Evolutionary conservation across 2,888 invertebrate species (phyloP).

Genomic region (Catotricha subobsoleta): DNA sequence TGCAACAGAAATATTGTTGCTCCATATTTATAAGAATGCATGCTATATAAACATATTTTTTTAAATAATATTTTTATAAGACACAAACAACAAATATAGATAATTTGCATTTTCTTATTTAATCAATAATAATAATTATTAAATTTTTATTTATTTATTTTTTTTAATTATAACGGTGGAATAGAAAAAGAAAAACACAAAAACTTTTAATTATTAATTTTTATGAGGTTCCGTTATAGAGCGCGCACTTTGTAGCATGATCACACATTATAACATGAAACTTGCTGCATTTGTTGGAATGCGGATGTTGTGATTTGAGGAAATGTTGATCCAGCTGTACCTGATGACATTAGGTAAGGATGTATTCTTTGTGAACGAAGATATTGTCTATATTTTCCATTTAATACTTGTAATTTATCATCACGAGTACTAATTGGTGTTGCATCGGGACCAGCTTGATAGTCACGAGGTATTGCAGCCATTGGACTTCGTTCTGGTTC

Average conservation of each 20-base stretch:
- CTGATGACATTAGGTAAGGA: constrained; percentile 34
- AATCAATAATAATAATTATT: background rate
- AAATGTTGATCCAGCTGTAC: constrained; percentile 32
- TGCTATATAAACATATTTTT: too few species aligned
- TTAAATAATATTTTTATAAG: constrained; percentile 1
- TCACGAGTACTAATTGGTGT: constrained; percentile 9
- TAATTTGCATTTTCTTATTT: constrained; percentile 4
- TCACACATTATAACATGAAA: constrained; percentile 43
- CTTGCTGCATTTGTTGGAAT: constrained; percentile 30
- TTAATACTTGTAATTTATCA: constrained; percentile 15
- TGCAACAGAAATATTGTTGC: constrained; percentile 14
- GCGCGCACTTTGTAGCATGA: constrained; percentile 15
- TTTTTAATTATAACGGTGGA: too few species aligned
- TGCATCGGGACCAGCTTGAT: constrained; percentile 30
- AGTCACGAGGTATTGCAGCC: constrained; percentile 32
- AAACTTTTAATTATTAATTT: background rate
- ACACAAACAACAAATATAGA: constrained; percentile 8
- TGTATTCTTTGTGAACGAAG: constrained; percentile 38
- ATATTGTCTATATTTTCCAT: constrained; percentile 40
- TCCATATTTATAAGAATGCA: constrained; percentile 6
- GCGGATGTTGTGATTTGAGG: constrained; percentile 27
- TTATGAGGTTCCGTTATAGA: background rate
- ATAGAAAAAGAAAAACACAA: background rate
- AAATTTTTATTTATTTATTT: too few species aligned
- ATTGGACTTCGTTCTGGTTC: constrained; percentile 27